These are phyloP conservation scores for Tridacna gigas DNA, from an alignment of 2,888 invertebrate genomes.

Conservation along the genomic window DNA sequence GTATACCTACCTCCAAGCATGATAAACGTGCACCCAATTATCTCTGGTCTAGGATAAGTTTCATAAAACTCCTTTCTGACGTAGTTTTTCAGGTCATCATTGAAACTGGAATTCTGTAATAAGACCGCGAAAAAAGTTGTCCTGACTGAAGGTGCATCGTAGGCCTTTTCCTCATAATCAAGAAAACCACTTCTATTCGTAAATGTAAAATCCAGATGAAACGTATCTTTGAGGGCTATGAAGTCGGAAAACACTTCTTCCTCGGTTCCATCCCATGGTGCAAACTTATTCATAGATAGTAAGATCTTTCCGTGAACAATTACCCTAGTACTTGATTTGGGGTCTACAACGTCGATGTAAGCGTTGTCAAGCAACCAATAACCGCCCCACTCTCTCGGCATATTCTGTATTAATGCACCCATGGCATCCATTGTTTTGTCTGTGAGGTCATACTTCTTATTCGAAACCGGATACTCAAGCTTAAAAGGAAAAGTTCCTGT, in stretches of 20 bases:
- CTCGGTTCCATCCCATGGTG: slow-evolving; percentile 55
- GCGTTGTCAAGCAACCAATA: slow-evolving; percentile 53
- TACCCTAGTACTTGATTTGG: neutral
- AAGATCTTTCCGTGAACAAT: slow-evolving; percentile 29
- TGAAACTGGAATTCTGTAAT: slow-evolving; percentile 28
- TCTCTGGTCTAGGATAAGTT: slow-evolving; percentile 2
- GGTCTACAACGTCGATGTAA: neutral
- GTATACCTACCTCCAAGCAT: slow-evolving; percentile 48
- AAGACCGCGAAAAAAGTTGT: slow-evolving; percentile 37
- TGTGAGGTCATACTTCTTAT: slow-evolving; percentile 2
- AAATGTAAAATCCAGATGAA: slow-evolving; percentile 13
- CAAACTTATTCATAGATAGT: slow-evolving; percentile 58
- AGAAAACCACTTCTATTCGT: slow-evolving; percentile 53
- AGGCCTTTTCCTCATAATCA: slow-evolving; percentile 45
- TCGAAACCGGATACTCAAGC: slow-evolving; percentile 1
- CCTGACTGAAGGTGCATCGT: slow-evolving; percentile 32
- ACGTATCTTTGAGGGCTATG: neutral
- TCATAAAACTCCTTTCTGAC: slow-evolving; percentile 29
- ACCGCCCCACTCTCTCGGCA: slow-evolving; percentile 63
- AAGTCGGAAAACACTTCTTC: slow-evolving; percentile 29
- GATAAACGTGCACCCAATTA: slow-evolving; percentile 34
- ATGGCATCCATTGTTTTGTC: slow-evolving; percentile 29
- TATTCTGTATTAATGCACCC: slow-evolving; percentile 8
- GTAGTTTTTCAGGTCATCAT: slow-evolving; percentile 15
- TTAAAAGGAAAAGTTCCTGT: slow-evolving; percentile 25